Conservation (phyloP, 35 echinoderm and acorn worm species). For the Apostichopus parvimensis region DNA sequence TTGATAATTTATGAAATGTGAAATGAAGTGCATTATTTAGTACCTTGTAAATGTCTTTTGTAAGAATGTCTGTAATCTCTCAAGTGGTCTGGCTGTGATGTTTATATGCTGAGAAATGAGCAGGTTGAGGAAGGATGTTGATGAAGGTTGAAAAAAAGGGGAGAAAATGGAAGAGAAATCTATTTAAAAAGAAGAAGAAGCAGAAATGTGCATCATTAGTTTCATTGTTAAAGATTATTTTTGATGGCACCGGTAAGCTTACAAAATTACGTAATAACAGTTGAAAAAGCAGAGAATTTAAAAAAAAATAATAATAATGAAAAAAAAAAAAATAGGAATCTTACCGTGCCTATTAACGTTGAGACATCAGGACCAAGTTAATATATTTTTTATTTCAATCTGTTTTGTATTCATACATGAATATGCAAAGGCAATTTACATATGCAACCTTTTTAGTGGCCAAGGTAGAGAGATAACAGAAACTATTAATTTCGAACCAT, state of each 20-base stretch:
- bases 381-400: not conserved
- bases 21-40: too few species aligned
- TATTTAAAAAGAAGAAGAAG: too few species aligned
- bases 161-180: too few species aligned
- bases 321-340: conserved; percentile 8
- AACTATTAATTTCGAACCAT: not conserved
- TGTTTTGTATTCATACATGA: conserved; percentile 34
- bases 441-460: not conserved
- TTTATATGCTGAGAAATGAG: too few species aligned
- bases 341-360: not conserved
- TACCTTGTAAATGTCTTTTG: too few species aligned
- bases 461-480: not conserved
- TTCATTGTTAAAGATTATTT: too few species aligned
- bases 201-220: too few species aligned
- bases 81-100: too few species aligned
- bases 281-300: not conserved
- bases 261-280: not conserved
- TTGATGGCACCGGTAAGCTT: too few species aligned
- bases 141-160: too few species aligned
- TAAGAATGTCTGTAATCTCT: too few species aligned
- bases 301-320: not conserved
- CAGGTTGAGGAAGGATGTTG: too few species aligned
- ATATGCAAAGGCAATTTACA: conserved; percentile 27
- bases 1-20: not conserved
- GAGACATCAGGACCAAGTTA: conserved; percentile 23